Evolutionary conservation across 37 sponge, comb jelly and placozoan genomes (phyloP), one percentile per base, ranked within the genome.

Genomic region (Chondrosia reniformis): DNA sequence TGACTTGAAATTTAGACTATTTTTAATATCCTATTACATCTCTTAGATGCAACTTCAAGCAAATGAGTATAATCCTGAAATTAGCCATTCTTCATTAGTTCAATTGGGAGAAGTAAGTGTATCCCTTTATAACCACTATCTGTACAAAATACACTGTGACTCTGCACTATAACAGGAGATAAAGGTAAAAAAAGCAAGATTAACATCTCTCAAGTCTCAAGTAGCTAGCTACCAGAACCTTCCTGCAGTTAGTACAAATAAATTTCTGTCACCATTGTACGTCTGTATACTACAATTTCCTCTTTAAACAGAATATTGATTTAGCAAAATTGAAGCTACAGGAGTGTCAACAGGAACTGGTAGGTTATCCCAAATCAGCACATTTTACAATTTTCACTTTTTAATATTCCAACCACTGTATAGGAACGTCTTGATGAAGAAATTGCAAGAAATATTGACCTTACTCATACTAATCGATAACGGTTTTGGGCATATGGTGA

Each of bases 291-390:
- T 5, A 22, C 5, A 34, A 36, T 39, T 67, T 24, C 34, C 30
- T 36, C 38, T 31, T 27, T 74, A 12, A 55, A 27, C 59, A 91
- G 92, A 85, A 91, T 63, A 42, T 84, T 30, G 75, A 62, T 27
- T 27, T 91, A 61, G 88, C 88, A 34, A 81, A 59, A 63, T 55
- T 91, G 25, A 91, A 91, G 39, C 46, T 91, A 12, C 78, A 87
- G 28, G 85, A 81, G 58, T 84, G 79, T 55, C 81, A 39, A 37
- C 22, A 63, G 49, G 76, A 84, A 30, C 66, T 91, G 82, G 92
- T 91, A n/a, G n/a, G n/a, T n/a, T n/a, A n/a, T n/a, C n/a, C n/a
- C n/a, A n/a, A n/a, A n/a, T n/a, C n/a, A n/a, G n/a, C n/a, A n/a
- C n/a, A n/a, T n/a, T n/a, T n/a, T n/a, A n/a, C n/a, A n/a, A n/a